Percentiles rank a stretch among this genome's conserved stretches.
Evolutionary conservation across 1,140 invertebrate species (phyloP).

Genomic region (Atta colombica): DNA sequence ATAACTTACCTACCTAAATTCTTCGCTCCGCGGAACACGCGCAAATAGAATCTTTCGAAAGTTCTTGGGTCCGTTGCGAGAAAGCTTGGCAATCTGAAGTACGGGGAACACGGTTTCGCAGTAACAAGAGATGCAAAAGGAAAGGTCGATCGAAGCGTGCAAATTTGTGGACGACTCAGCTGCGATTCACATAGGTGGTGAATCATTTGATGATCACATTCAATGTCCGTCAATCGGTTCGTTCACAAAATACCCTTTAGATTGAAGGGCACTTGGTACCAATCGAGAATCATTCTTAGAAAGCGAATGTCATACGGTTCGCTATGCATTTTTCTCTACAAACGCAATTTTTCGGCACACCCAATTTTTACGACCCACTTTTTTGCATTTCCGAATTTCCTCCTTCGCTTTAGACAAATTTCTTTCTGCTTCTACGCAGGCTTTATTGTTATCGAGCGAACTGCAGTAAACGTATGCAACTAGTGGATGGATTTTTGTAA

Average conservation of each 20-base stretch:
- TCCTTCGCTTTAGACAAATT: neutral
- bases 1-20: conserved; percentile 56
- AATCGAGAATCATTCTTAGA: conserved; percentile 51
- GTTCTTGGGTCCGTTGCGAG: conserved; percentile 48
- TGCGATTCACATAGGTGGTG: conserved; percentile 43
- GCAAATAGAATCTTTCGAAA: conserved; percentile 64
- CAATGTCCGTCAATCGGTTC: conserved; percentile 33
- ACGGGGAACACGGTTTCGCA: conserved; percentile 42
- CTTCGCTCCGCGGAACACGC: neutral
- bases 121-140: conserved; percentile 53
- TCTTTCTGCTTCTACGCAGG: conserved; percentile 7
- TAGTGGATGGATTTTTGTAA: conserved; percentile 52
- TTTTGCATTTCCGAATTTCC: conserved; percentile 47
- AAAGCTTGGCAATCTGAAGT: neutral
- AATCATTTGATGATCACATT: conserved; percentile 56
- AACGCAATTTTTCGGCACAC: conserved; percentile 52
- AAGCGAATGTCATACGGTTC: conserved; percentile 56
- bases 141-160: neutral
- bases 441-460: conserved; percentile 55
- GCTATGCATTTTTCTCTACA: conserved; percentile 43
- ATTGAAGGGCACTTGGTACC: conserved; percentile 64
- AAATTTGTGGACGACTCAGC: conserved; percentile 58
- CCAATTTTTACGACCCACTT: conserved; percentile 57
- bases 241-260: conserved; percentile 63
- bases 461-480: conserved; percentile 48